Base-by-base conservation (phyloP, 2,113 vertebrate genomes). In the Uropsilus gracilis region DNA sequence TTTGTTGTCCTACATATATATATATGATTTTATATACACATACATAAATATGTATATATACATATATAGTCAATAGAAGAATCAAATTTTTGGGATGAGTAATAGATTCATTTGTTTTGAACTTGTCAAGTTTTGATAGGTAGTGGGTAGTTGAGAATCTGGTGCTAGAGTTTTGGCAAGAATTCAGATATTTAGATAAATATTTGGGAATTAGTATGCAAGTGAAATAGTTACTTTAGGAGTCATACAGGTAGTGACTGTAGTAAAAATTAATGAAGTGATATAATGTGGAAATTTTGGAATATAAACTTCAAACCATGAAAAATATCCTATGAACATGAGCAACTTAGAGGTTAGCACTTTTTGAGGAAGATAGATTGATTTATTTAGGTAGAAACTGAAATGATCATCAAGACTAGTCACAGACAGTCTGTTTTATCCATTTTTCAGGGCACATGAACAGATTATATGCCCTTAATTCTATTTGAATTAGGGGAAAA, bases 171-270 rank as follows among this genome's bases (percentile, higher is more conserved):
- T 42, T 77, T 81, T 81, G 71, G 68, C 76, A 26, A 89, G 48
- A 50, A 55, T 68, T 88, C 72, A 61, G 57, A 61, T 68, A 46
- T 90, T 94, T 66, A 77, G 34, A 55, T 90, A 90, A 64, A 50
- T 72, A 92, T 59, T 90, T 92, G n/a, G 72, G 32, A 72, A 32
- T 34, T 28, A 77, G 77, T 68, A 71, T 20, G 16, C 26, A 75
- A 87, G 90, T 46, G 30, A 46, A 63, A 64, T 50, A 78, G 11
- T 63, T 76, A 71, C 28, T 86, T 17, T 66, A 86, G 9, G 30
- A 78, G 75, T 77, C 20, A 0, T 18, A 83, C 39, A 46, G 24
- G 3, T 83, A 50, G 63, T 48, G 34, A 48, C 16, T 78, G 4
- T 32, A 57, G 32, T 14, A 91, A 94, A 57, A 94, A 90, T 90